Evolutionary conservation across 2,113 vertebrate genomes (phyloP).

Genomic region (Garra rufa): DNA sequence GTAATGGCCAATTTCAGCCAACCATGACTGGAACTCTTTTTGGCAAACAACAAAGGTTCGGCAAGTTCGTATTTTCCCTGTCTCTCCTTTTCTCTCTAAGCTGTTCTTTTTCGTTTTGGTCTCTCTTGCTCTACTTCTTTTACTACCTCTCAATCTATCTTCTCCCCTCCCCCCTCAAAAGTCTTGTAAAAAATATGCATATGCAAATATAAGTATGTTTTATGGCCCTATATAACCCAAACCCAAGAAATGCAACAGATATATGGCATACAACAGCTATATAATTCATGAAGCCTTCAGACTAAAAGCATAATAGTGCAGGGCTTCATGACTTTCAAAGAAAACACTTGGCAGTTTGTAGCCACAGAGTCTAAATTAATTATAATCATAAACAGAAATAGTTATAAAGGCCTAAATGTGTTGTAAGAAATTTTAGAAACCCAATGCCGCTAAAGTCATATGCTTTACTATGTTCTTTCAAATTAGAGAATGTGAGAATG

Average conservation of each 20-base stretch:
- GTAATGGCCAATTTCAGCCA: constrained; percentile 63
- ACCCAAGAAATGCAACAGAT: too few relatives aligned
- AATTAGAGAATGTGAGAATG: neutral
- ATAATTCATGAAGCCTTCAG: too few relatives aligned
- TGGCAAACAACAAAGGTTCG: constrained; percentile 38
- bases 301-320: too few relatives aligned
- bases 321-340: too few relatives aligned
- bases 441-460: too few relatives aligned
- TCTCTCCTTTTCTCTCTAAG: neutral
- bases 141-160: neutral
- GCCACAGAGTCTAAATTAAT: neutral
- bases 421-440: neutral
- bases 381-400: neutral
- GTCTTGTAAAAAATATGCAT: neutral
- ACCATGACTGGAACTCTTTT: constrained; percentile 59
- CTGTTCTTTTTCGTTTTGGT: neutral
- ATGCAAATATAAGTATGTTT: neutral
- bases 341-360: neutral
- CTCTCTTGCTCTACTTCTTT: neutral
- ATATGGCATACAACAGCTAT: too few relatives aligned
- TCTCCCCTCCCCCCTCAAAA: too few relatives aligned
- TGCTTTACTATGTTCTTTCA: too few relatives aligned
- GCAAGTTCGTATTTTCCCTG: constrained; percentile 12
- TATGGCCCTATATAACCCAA: neutral
- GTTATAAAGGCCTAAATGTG: neutral